Percentiles rank a stretch among this genome's conserved stretches.
These are phyloP conservation scores for Orgyia antiqua DNA, from an alignment of 2,888 invertebrate genomes.

Conservation along the genomic window DNA sequence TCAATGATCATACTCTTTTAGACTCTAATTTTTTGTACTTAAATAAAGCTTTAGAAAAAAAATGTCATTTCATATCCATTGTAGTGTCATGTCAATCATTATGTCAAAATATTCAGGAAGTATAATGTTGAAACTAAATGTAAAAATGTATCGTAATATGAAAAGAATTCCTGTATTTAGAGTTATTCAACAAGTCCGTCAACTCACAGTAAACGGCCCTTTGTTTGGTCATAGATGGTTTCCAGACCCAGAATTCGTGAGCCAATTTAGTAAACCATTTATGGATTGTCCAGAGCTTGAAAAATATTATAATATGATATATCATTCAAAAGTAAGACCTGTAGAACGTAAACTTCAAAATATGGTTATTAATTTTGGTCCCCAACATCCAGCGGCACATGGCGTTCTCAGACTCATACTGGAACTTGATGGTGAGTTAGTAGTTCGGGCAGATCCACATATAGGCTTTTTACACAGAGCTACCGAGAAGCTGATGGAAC, in stretches of 20 bases:
- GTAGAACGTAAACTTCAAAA: slow-evolving; percentile 81
- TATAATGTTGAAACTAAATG: too few relatives aligned
- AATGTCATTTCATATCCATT: too few relatives aligned
- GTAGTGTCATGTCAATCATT: too few relatives aligned
- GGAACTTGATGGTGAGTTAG: slow-evolving; percentile 89
- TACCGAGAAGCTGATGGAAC: slow-evolving; percentile 93
- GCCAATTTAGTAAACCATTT: slow-evolving; percentile 74
- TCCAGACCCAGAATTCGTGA: slow-evolving; percentile 80
- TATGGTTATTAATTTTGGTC: slow-evolving; percentile 89
- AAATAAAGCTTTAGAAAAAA: too few relatives aligned
- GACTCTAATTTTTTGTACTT: too few relatives aligned
- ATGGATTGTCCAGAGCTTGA: slow-evolving; percentile 71
- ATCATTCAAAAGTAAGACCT: slow-evolving; percentile 47
- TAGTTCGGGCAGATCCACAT: slow-evolving; percentile 89
- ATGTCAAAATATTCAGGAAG: too few relatives aligned
- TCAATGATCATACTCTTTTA: too few relatives aligned
- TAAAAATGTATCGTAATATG: slow-evolving; percentile 13
- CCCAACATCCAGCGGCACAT: slow-evolving; percentile 94
- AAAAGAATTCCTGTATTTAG: slow-evolving; percentile 7
- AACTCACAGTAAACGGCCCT: slow-evolving; percentile 31
- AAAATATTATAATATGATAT: slow-evolving; percentile 51
- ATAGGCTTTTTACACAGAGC: slow-evolving; percentile 92
- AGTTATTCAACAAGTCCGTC: slow-evolving; percentile 17
- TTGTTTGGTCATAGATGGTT: slow-evolving; percentile 71
- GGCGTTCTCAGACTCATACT: slow-evolving; percentile 90